Conservation (phyloP, 2,113 vertebrate species). For the Enhydra lutris region DNA sequence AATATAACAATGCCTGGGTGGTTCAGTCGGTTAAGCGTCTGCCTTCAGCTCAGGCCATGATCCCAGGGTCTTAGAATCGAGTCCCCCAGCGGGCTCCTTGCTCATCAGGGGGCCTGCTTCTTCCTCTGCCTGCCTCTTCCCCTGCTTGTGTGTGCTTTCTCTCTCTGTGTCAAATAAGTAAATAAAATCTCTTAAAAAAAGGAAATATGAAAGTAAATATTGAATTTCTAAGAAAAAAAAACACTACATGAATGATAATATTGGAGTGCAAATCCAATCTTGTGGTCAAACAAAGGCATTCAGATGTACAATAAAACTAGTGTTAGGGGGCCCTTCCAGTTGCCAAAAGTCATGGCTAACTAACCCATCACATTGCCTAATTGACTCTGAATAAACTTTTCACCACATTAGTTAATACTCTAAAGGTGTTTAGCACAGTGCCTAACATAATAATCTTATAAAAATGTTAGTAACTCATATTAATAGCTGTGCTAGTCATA, state of each 20-base stretch:
- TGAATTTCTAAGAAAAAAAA: slow-evolving; percentile 43
- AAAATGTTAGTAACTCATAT: neutral
- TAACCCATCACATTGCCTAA: neutral
- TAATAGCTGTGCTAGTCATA: neutral
- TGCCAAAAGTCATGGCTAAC: neutral
- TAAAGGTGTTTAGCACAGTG: neutral
- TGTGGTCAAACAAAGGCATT: slow-evolving; percentile 33
- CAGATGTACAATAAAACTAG: slow-evolving; percentile 29
- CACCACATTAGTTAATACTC: neutral
- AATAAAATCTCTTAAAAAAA: neutral
- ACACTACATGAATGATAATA: neutral
- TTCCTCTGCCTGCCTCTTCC: neutral
- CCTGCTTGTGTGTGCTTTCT: too few relatives aligned
- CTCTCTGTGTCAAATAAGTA: neutral
- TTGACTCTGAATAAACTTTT: slow-evolving; percentile 35
- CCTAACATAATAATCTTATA: neutral
- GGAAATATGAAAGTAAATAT: slow-evolving; percentile 34
- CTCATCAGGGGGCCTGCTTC: neutral
- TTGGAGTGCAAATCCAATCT: neutral
- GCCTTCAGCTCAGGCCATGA: neutral
- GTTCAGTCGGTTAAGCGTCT: neutral
- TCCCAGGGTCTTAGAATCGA: neutral
- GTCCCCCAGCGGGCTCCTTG: neutral
- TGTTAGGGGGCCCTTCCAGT: slow-evolving; percentile 20
- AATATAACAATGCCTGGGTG: neutral